Evolutionary conservation across 2,113 vertebrate genomes (phyloP), one percentile per base, ranked within the genome.

Genomic region (Dermatemys mawii): DNA sequence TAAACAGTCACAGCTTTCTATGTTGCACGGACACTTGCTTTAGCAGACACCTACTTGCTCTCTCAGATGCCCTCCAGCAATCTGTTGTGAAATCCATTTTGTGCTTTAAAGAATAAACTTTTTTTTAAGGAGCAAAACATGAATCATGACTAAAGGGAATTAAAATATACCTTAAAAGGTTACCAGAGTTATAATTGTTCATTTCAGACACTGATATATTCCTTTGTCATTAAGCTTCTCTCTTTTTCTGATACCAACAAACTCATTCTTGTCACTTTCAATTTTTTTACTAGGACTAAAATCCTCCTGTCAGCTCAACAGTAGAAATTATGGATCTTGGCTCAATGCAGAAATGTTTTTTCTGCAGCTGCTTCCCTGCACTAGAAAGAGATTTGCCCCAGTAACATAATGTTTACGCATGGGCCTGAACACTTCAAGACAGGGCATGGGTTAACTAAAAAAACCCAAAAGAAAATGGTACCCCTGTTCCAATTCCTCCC

Each of bases 351-450:
- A 89, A 92, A 81, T 1, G 16, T 29, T 57, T 55, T 44, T 1
- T 67, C 16, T 41, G 3, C 2, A 2, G 1, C 46, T 81, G 5
- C 1, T 0, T 50, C 22, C 88, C 19, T 49, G 3, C 13, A 49
- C 0, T 0, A 5, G 21, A 5, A 75, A 27, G 1, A 32, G 1
- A 0, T 22, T 75, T 89, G 4, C 55, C 90, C 8, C 7, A 17
- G 35, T 2, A n/a, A 2, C 63, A 38, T 35, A 21, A n/a, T 38
- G 35, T 9, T 67, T n/a, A 17, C 9, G 8, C 35, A 17, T n/a
- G 60, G 60, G 35, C 32, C 8, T 19, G 35, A 67, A 67, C 8
- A 3, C 6, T 67, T 67, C 63, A 67, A 67, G 17, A 63, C 32
- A 38, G 35, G 8, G 17, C 17, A n/a, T 21, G 35, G 63, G 9